Evolutionary conservation across 2,797 vertebrate species (phyloP).

Genomic region (Erpetoichthys calabaricus): DNA sequence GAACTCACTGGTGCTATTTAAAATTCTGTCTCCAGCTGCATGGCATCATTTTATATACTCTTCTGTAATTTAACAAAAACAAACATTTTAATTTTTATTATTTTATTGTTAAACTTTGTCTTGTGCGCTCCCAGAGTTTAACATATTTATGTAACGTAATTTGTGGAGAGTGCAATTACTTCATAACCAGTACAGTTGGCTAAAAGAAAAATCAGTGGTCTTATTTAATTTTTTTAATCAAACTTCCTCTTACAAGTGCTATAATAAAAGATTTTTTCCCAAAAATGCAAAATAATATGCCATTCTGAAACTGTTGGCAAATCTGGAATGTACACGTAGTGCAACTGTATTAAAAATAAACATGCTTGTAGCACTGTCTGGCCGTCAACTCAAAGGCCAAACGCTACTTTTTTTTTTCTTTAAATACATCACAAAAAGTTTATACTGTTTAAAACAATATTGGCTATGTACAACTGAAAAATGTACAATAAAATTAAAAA

Average conservation of each 20-base stretch:
- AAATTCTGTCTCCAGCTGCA: too few relatives aligned
- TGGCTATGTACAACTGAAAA: too few relatives aligned
- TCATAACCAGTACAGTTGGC: conserved; percentile 5
- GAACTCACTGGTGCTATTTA: too few relatives aligned
- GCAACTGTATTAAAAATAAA: conserved; percentile 21
- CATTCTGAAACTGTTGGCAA: conserved; percentile 33
- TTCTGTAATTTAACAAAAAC: background rate
- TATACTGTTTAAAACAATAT: too few relatives aligned
- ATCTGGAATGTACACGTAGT: conserved; percentile 44
- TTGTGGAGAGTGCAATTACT: conserved; percentile 16
- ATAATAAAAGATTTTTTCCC: conserved; percentile 39
- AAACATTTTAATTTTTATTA: background rate
- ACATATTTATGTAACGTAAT: conserved; percentile 26
- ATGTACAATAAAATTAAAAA: too few relatives aligned
- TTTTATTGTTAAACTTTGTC: background rate
- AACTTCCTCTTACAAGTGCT: conserved; percentile 40
- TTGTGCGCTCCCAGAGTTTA: background rate
- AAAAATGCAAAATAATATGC: conserved; percentile 46
- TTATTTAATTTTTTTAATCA: conserved; percentile 31
- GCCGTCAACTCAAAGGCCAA: too few relatives aligned
- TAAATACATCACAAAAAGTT: too few relatives aligned
- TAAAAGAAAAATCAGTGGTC: conserved; percentile 33
- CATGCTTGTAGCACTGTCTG: too few relatives aligned
- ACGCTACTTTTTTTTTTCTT: background rate
- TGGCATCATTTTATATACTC: too few relatives aligned